These are phyloP conservation scores for Drosophila nr. perissopoda DNA, from an alignment of 2,888 invertebrate genomes.

Conservation along the genomic window DNA sequence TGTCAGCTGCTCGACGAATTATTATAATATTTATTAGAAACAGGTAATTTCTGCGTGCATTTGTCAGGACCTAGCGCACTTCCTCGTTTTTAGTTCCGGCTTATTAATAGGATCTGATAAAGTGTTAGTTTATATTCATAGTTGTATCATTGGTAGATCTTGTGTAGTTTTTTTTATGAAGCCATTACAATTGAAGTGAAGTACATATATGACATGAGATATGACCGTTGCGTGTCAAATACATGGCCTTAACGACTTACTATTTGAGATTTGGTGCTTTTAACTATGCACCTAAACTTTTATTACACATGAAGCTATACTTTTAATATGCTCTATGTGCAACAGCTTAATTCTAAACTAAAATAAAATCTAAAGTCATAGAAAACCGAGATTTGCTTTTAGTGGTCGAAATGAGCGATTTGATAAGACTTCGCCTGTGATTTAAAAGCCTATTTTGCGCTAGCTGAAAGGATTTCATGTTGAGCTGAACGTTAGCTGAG, in stretches of 20 bases:
- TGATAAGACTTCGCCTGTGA: background rate
- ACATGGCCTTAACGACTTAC: background rate
- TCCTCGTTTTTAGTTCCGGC: background rate
- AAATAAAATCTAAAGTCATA: background rate
- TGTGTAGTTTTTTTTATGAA: background rate
- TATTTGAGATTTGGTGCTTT: background rate
- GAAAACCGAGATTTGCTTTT: background rate
- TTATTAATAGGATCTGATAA: background rate
- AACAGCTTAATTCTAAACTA: background rate
- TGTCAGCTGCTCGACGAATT: background rate
- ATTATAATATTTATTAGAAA: background rate
- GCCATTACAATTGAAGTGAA: background rate
- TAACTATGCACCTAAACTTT: background rate
- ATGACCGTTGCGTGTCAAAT: background rate
- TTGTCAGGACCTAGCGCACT: background rate
- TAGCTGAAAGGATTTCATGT: constrained; percentile 26
- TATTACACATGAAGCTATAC: background rate
- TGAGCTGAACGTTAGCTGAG: constrained; percentile 29
- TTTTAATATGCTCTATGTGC: background rate
- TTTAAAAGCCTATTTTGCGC: background rate
- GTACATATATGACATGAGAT: background rate
- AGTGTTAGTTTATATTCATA: constrained; percentile 1
- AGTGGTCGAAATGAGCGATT: background rate
- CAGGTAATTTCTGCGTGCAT: background rate
- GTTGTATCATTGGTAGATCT: background rate